A percentile compares a stretch with the other conserved stretches of the same genome.
phyloP scores from a whole-genome alignment of 2,113 vertebrate genomes.

The Paradoxurus hermaphroditus region DNA sequence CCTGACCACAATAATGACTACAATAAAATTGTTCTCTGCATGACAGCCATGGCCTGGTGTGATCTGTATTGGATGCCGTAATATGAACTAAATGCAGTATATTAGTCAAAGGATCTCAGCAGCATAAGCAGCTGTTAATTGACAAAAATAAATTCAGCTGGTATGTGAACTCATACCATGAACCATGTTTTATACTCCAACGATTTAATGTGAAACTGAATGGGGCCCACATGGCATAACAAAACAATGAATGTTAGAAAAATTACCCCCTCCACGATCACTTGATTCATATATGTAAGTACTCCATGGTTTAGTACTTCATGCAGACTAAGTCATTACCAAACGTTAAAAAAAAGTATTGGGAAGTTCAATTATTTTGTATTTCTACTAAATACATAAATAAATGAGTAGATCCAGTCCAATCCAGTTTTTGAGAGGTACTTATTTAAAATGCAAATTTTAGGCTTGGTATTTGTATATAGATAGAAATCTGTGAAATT shows the following conservation, averaged over 20 bases:
- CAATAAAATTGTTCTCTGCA: slow-evolving; percentile 17
- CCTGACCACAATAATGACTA: neutral
- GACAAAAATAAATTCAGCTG: slow-evolving; percentile 62
- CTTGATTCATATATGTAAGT: neutral
- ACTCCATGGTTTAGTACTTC: neutral
- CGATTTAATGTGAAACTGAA: slow-evolving; percentile 24
- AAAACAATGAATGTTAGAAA: neutral
- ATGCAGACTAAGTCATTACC: neutral
- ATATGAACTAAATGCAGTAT: neutral
- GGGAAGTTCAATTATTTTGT: neutral
- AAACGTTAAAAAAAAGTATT: neutral
- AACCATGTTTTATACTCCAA: neutral
- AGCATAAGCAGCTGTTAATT: slow-evolving; percentile 52
- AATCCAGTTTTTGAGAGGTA: neutral
- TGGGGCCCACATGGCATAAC: neutral
- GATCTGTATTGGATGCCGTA: neutral
- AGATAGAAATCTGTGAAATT: slow-evolving; percentile 5
- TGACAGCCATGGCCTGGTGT: neutral
- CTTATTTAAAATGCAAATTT: slow-evolving; percentile 16
- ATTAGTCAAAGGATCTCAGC: slow-evolving; percentile 37
- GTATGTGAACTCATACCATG: slow-evolving; percentile 2
- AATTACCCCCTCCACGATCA: neutral
- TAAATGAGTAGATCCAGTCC: neutral
- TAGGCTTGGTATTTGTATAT: neutral
- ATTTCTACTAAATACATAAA: neutral